phyloP scores from a whole-genome alignment of 2,888 invertebrate genomes.

The Xestobium rufovillosum region DNA sequence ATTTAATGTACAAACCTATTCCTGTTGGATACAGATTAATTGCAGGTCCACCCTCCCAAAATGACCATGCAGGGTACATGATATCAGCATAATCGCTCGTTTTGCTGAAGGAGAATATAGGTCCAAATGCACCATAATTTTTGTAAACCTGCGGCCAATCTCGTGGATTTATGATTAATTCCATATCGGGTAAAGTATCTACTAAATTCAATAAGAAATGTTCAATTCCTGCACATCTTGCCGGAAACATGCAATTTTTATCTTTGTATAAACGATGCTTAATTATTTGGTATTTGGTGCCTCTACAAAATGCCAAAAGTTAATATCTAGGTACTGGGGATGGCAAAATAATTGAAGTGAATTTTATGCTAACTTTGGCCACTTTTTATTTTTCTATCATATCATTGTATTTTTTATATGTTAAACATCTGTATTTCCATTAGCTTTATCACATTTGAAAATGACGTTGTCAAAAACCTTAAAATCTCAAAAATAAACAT shows the following conservation, averaged over 20 bases:
- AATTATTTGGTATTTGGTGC: slow-evolving; percentile 78
- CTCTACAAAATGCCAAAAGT: no score
- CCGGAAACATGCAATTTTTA: slow-evolving; percentile 83
- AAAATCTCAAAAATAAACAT: no score
- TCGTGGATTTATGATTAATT: slow-evolving; percentile 79
- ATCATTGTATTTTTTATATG: no score
- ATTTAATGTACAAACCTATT: slow-evolving; percentile 44
- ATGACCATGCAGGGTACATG: slow-evolving; percentile 94
- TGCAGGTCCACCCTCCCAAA: slow-evolving; percentile 98
- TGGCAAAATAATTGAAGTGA: no score
- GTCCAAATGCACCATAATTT: slow-evolving; percentile 55
- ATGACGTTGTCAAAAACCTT: no score
- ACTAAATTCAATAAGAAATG: slow-evolving; percentile 71
- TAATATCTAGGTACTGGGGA: no score
- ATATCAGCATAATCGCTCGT: slow-evolving; percentile 79
- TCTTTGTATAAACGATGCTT: slow-evolving; percentile 73
- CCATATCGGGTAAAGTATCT: slow-evolving; percentile 68
- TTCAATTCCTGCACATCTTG: slow-evolving; percentile 85
- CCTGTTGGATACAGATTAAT: slow-evolving; percentile 89
- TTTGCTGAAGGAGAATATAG: slow-evolving; percentile 97
- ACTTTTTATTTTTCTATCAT: no score
- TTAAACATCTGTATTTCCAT: no score
- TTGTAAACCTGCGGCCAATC: slow-evolving; percentile 86
- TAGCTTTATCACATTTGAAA: no score
- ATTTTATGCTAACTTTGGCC: no score